Base-by-base conservation (phyloP, 2,797 vertebrate genomes). In the Lithobates pipiens region DNA sequence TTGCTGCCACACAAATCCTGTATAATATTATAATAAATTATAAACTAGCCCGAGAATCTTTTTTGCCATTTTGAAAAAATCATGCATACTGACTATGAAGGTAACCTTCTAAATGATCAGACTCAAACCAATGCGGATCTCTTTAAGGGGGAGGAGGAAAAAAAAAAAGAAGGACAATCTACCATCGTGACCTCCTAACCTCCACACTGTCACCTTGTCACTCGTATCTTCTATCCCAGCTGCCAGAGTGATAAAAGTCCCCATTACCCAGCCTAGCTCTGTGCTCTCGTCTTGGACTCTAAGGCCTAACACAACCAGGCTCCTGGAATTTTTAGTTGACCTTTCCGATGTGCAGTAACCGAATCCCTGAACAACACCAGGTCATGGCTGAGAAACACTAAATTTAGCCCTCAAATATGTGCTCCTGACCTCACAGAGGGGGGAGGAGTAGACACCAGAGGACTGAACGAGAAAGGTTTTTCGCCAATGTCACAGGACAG, bases 361-460 rank as follows among this genome's bases (percentile, higher is more conserved):
- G 7, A 79, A 86, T 86, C 80, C 74, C 68, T 29, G 72, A 39
- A 78, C 57, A 83, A 78, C 85, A 83, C 32, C 10, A 44, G 85
- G 85, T 74, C 80, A 73, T 44, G 21, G 75, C 29, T 21, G 69
- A 83, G 69, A 54, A 29, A 71, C 10, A 39, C 76, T 75, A 83
- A 79, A 86, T 46, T 86, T 86, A 86, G 85, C 27, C 13, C 18
- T 32, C 15, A 11, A 77, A 76, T 76, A 78, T 86, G 85, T 86
- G 85, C 36, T 44, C 25, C 21, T 78, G 80, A 74, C 44, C 75
- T 83, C 74, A 63, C 34, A 46, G 39, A 11, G 42, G 15, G 61
- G 70, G 21, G 34, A 50, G 61, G 23, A 21, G 21, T 42, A 32
- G 9, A 46, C 9, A 46, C 6, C 27, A 29, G 63, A 27, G 15